These are phyloP conservation scores for Laticauda laticaudata DNA, from an alignment of 2,113 vertebrate genomes.

Conservation along the genomic window DNA sequence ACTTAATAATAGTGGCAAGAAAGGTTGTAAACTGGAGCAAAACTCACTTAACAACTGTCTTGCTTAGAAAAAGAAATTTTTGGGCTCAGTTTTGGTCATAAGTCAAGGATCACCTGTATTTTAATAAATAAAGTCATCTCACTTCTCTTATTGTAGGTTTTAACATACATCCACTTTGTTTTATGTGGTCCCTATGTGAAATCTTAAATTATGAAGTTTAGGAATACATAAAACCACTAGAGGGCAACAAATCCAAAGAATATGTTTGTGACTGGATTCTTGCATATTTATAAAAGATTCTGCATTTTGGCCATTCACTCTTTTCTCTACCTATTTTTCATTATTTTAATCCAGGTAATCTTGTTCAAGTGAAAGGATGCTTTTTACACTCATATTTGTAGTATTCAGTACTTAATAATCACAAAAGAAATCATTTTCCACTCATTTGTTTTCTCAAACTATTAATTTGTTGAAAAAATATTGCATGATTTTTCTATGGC, in stretches of 20 bases:
- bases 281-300: neutral
- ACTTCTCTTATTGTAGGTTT: neutral
- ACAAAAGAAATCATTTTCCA: neutral
- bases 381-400: neutral
- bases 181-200: neutral
- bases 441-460: neutral
- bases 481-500: neutral
- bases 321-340: neutral
- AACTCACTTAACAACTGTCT: too few relatives aligned
- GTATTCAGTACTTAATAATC: neutral
- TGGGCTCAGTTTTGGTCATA: neutral
- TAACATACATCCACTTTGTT: neutral
- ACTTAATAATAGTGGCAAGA: too few relatives aligned
- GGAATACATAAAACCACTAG: neutral
- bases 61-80: neutral
- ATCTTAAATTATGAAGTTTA: neutral
- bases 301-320: neutral
- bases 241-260: conserved; percentile 25
- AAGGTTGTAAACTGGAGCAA: too few relatives aligned
- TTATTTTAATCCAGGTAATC: neutral
- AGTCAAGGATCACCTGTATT: neutral
- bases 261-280: neutral
- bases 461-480: neutral
- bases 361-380: neutral
- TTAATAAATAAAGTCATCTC: neutral